Percentiles rank a stretch among this genome's conserved stretches.
Evolutionary conservation across 2,797 vertebrate species (phyloP).

Genomic region (Tauraco hartlaubi): DNA sequence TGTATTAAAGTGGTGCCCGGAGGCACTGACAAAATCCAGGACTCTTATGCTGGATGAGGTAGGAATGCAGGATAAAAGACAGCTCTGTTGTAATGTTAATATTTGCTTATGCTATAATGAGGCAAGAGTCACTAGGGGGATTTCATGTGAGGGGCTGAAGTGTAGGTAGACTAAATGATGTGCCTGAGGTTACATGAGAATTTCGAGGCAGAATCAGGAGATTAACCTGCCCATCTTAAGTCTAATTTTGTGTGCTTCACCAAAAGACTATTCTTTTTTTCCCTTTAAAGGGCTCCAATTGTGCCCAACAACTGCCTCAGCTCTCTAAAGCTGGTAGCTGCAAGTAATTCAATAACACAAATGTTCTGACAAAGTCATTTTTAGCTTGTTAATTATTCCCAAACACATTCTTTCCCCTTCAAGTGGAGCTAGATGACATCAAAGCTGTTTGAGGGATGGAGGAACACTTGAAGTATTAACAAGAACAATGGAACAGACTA

Average conservation of each 20-base stretch:
- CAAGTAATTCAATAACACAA: slow-evolving; percentile 64
- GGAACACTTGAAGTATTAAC: slow-evolving; percentile 61
- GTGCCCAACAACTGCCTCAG: background rate
- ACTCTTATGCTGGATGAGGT: slow-evolving; percentile 3
- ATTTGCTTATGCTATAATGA: slow-evolving; percentile 42
- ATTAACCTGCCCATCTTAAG: background rate
- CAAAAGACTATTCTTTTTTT: background rate
- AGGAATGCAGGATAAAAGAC: slow-evolving; percentile 61
- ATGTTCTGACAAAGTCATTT: slow-evolving; percentile 71
- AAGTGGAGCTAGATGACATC: slow-evolving; percentile 67
- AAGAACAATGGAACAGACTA: slow-evolving; percentile 52
- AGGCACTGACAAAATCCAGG: slow-evolving; percentile 58
- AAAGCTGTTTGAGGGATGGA: slow-evolving; percentile 62
- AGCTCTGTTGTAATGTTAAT: slow-evolving; percentile 33
- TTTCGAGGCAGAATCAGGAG: background rate
- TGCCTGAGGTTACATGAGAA: background rate
- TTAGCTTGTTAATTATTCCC: slow-evolving; percentile 74
- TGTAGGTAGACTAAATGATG: background rate
- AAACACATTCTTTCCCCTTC: slow-evolving; percentile 70
- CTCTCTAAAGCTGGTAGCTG: slow-evolving; percentile 59
- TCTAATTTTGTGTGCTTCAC: background rate
- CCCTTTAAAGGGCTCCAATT: slow-evolving; percentile 40
- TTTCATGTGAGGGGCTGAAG: background rate
- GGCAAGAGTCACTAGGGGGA: background rate
- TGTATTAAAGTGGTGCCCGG: slow-evolving; percentile 14